Evolutionary conservation across 2,113 vertebrate genomes (phyloP).

Genomic region (Gymnobelideus leadbeateri): DNA sequence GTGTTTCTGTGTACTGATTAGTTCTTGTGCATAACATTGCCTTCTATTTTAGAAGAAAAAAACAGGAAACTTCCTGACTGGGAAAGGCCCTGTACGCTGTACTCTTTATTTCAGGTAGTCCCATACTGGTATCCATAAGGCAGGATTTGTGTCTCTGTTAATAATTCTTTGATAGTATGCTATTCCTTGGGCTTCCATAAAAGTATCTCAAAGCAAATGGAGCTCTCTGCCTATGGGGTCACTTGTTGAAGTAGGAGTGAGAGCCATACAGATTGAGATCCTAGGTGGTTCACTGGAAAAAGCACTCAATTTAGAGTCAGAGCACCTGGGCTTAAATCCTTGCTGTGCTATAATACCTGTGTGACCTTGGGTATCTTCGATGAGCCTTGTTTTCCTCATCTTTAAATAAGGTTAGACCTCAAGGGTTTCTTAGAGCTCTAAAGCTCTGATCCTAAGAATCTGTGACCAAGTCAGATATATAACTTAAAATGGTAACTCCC

Average conservation of each 20-base stretch:
- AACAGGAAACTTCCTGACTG: constrained; percentile 56
- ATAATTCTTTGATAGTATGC: background rate
- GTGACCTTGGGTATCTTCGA: background rate
- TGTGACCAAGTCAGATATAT: background rate
- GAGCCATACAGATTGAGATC: background rate
- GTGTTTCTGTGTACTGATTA: background rate
- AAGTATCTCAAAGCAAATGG: background rate
- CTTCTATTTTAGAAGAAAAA: constrained; percentile 51
- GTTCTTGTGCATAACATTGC: constrained; percentile 26
- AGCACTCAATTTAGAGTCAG: background rate
- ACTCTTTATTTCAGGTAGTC: background rate
- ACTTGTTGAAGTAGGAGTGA: background rate
- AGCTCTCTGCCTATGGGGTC: background rate
- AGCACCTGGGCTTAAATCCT: background rate
- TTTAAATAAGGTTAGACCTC: background rate
- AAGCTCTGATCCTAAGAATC: background rate
- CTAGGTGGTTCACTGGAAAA: background rate
- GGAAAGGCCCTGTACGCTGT: constrained; percentile 23
- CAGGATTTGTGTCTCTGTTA: background rate
- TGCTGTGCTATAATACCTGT: background rate
- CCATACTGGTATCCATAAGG: background rate
- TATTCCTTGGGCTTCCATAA: background rate
- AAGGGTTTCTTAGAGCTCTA: background rate
- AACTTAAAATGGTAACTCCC: background rate
- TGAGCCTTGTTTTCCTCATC: background rate